phyloP scores from a whole-genome alignment of 2,888 invertebrate species.

The Cataglyphis albicans region DNA sequence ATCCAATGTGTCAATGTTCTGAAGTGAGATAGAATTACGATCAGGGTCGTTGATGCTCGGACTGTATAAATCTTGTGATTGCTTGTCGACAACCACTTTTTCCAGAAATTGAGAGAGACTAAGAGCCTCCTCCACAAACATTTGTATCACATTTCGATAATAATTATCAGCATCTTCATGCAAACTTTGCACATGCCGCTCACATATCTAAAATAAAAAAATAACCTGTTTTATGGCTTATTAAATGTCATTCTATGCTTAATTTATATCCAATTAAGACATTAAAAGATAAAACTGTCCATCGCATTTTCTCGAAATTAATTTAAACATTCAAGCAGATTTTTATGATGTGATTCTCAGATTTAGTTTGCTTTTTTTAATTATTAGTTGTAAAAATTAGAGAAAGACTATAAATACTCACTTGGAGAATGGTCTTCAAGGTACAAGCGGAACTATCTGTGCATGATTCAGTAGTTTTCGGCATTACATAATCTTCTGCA shows the following conservation, averaged over 20 bases:
- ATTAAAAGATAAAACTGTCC: conserved; percentile 3
- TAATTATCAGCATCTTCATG: conserved; percentile 91
- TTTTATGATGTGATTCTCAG: neutral
- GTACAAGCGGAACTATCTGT: conserved; percentile 83
- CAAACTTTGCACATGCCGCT: conserved; percentile 86
- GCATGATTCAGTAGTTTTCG: conserved; percentile 70
- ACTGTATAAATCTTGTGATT: conserved; percentile 82
- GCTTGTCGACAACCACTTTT: conserved; percentile 89
- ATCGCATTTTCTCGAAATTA: neutral
- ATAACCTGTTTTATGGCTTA: conserved; percentile 46
- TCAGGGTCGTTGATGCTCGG: conserved; percentile 87
- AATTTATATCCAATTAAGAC: neutral
- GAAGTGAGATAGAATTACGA: conserved; percentile 88
- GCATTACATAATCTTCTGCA: conserved; percentile 76
- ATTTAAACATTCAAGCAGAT: neutral
- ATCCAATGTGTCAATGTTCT: conserved; percentile 93
- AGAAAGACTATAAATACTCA: conserved; percentile 77
- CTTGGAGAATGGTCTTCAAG: conserved; percentile 89
- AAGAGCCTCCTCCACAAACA: conserved; percentile 95
- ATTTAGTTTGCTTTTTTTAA: neutral
- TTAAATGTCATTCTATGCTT: neutral
- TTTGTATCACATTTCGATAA: conserved; percentile 97
- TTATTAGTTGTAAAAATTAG: neutral
- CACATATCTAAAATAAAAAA: conserved; percentile 86
- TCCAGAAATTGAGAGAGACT: conserved; percentile 96